These are phyloP conservation scores for Cataglyphis livida DNA, from an alignment of 2,888 invertebrate species.

Conservation along the genomic window DNA sequence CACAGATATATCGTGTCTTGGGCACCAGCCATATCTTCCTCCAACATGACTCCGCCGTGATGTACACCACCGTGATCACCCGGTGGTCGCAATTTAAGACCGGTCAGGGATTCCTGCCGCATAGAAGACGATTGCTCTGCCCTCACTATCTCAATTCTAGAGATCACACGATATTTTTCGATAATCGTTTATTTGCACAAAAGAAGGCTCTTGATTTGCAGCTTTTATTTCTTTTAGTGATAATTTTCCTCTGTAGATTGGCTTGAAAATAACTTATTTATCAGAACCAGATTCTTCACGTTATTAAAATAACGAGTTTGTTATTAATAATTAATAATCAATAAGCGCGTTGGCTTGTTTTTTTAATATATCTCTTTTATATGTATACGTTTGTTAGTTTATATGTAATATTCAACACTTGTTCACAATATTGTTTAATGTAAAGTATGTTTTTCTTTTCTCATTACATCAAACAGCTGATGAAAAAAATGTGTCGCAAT, in stretches of 20 bases:
- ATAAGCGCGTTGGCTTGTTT: neutral
- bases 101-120: constrained; percentile 82
- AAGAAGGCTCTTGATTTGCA: neutral
- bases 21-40: constrained; percentile 93
- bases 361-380: neutral
- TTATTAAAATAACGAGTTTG: constrained; percentile 4
- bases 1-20: constrained; percentile 98
- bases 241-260: neutral
- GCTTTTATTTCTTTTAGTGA: neutral
- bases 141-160: constrained; percentile 42
- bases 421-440: neutral
- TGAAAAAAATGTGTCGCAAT: constrained; percentile 33
- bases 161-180: constrained; percentile 11
- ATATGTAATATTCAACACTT: neutral
- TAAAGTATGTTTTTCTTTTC: constrained; percentile 10
- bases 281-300: neutral
- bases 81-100: constrained; percentile 81
- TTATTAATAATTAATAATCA: neutral
- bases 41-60: constrained; percentile 85
- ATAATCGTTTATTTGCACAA: neutral
- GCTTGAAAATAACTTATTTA: neutral
- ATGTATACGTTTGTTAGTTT: neutral
- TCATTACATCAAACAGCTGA: constrained; percentile 44
- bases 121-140: constrained; percentile 75
- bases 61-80: constrained; percentile 78